Base-by-base conservation (phyloP, 2,888 invertebrate species). In the Balanococcus diminutus region DNA sequence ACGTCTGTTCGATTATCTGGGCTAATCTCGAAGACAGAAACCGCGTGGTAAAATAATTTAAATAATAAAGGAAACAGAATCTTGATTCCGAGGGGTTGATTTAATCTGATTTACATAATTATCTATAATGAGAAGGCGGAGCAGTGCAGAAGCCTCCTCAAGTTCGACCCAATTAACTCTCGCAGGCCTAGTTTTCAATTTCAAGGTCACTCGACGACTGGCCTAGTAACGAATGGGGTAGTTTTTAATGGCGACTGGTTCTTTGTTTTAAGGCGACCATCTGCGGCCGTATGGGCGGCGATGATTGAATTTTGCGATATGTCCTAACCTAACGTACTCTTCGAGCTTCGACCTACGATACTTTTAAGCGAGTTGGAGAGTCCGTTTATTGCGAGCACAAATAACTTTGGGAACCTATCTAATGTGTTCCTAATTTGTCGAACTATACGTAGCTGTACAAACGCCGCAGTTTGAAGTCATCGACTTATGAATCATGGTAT, bases 141-240 rank as follows among this genome's bases (percentile, higher is more conserved):
- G 28, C 67, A 67, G 28, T 67, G 67, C 67, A 67, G 67, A 67
- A 67, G 67, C 67, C 67, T 67, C 67, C 67, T 67, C 16, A 79
- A 36, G 3, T 79, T 79, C 75, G 75, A 79, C 75, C 75, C 36
- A 79, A 79, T 79, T 79, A 79, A 79, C 75, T n/a, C 9, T 56
- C 22, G 36, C 75, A 36, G n/a, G 31, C 75, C 75, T 79, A 79
- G 75, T 79, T 79, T 79, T 79, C 75, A 36, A 79, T 82, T 82
- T 82, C 51, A 82, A 82, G 82, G 82, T 82, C 82, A 32, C 56
- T 51, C n/a, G n/a, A 32, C 56, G 51, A 82, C 82, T 82, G 82
- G 82, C 56, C 82, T 82, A 82, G 82, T 82, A 79, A 79, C 67
- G 9, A 67, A 67, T 28, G 67, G 67, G 67, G 67, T 67, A 28